A percentile compares a stretch with the other conserved stretches of the same genome.
Conservation (phyloP, 2,797 vertebrate genomes). For the Pteronotus mesoamericanus region DNA sequence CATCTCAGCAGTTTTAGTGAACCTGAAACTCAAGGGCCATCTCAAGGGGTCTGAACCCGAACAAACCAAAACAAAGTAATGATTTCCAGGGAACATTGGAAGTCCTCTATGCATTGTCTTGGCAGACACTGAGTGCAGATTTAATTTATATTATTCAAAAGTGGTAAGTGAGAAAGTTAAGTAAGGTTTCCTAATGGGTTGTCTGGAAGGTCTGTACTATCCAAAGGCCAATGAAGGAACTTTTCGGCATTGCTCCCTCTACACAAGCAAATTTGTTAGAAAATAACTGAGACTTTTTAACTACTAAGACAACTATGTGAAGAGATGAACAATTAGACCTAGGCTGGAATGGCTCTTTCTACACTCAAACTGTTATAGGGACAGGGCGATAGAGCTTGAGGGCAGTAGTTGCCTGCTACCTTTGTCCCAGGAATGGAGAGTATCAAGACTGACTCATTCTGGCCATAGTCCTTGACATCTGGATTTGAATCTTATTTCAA, state of each 20-base stretch:
- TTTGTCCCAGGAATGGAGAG: not conserved
- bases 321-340: not conserved
- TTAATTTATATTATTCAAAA: slow-evolving; percentile 48
- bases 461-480: not conserved
- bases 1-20: slow-evolving; percentile 67
- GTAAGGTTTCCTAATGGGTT: not conserved
- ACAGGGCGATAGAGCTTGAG: not conserved
- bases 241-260: not conserved
- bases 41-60: slow-evolving; percentile 66
- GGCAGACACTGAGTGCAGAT: slow-evolving; percentile 39
- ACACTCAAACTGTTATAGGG: not conserved
- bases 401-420: not conserved
- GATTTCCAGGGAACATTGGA: slow-evolving; percentile 58
- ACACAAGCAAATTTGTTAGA: not conserved
- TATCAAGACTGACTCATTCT: not conserved
- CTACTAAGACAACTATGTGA: not conserved
- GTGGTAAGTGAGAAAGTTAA: slow-evolving; percentile 46
- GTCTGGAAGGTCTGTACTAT: not conserved
- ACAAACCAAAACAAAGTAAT: slow-evolving; percentile 73
- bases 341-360: not conserved
- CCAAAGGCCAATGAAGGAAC: not conserved
- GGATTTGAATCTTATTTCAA: not conserved
- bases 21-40: slow-evolving; percentile 71
- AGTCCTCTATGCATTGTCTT: slow-evolving; percentile 24
- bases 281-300: not conserved